These are phyloP conservation scores for Nowickia ferox DNA, from an alignment of 2,888 invertebrate species.

Conservation along the genomic window DNA sequence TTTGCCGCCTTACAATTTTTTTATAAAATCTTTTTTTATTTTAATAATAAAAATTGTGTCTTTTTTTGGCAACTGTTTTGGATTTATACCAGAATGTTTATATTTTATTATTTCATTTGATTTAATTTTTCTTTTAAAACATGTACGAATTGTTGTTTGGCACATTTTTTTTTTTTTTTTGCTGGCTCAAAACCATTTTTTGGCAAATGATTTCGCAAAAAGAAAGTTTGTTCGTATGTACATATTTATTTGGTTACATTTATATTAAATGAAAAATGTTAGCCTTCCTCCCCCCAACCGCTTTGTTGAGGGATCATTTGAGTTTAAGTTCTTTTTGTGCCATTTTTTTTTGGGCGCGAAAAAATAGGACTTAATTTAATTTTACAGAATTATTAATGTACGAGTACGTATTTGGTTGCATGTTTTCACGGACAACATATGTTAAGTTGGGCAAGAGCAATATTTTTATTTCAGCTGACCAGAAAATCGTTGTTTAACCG, in stretches of 20 bases:
- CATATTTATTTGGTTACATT: constrained; percentile 42
- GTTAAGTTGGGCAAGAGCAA: constrained; percentile 61
- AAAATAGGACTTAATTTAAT: constrained; percentile 60
- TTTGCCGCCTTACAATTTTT: constrained; percentile 72
- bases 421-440: constrained; percentile 63
- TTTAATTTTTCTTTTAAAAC: constrained; percentile 42
- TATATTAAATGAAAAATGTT: constrained; percentile 37
- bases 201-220: constrained; percentile 59
- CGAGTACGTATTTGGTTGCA: constrained; percentile 38
- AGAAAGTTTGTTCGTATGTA: constrained; percentile 27
- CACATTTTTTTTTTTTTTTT: constrained; percentile 10
- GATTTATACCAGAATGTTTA: constrained; percentile 59
- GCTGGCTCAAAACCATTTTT: constrained; percentile 33
- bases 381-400: constrained; percentile 46
- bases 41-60: constrained; percentile 48
- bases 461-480: constrained; percentile 65
- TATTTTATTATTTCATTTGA: constrained; percentile 54
- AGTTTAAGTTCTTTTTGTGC: constrained; percentile 8
- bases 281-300: not conserved
- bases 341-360: constrained; percentile 43
- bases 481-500: constrained; percentile 77
- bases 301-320: constrained; percentile 23
- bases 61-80: constrained; percentile 67
- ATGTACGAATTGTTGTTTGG: constrained; percentile 39
- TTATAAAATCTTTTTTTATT: constrained; percentile 24